Evolutionary conservation across 2,113 vertebrate genomes (phyloP).

Genomic region (Donacobius atricapilla): DNA sequence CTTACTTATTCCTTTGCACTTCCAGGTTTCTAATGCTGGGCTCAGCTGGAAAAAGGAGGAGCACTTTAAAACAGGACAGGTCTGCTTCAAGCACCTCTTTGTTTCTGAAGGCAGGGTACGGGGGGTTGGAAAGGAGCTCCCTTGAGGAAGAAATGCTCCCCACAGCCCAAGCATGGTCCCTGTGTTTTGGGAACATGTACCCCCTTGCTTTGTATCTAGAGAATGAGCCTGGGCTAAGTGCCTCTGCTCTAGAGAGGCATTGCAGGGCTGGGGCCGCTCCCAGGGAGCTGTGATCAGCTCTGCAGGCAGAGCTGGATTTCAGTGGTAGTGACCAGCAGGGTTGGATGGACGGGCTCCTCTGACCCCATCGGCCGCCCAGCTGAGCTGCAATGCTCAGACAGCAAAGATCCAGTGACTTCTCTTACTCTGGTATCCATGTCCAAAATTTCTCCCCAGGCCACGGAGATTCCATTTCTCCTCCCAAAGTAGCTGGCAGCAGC

Average conservation of each 20-base stretch:
- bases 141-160: neutral
- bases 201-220: neutral
- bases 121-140: neutral
- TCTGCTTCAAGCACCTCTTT: neutral
- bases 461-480: constrained; percentile 3
- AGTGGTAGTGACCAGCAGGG: accelerated
- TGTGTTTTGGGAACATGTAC: neutral
- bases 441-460: constrained; percentile 23
- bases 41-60: neutral
- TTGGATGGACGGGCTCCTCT: accelerated
- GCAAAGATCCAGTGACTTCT: neutral
- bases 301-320: neutral
- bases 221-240: neutral
- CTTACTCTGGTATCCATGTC: neutral
- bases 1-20: neutral
- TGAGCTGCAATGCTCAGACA: neutral
- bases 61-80: neutral
- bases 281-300: accelerated
- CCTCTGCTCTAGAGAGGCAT: accelerated
- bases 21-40: neutral
- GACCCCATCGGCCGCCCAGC: neutral
- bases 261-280: neutral
- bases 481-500: constrained; percentile 38
- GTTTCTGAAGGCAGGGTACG: neutral
- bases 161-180: accelerated